Base-by-base conservation (phyloP, 2,888 invertebrate genomes). In the Rhynchonema sp. region DNA sequence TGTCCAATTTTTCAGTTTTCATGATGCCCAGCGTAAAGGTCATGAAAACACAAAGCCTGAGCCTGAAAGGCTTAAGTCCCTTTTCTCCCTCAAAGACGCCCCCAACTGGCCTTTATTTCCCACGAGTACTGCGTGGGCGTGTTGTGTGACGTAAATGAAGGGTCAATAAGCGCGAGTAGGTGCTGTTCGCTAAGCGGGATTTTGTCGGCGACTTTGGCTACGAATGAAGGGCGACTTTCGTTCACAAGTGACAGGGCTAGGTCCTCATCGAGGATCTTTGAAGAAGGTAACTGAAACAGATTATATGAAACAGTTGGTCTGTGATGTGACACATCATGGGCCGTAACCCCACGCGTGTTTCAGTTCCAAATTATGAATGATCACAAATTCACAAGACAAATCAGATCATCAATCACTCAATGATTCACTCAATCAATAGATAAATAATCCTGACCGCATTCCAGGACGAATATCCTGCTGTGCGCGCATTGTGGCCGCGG, bases 221-320 rank as follows among this genome's bases (percentile, higher is more conserved):
- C 29, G 52, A 49, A 61, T 22, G 54, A 52, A 30, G 60, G 58
- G n/a, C 58, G 57, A 22, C 60, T 58, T 46, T 62, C 30, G 68
- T 69, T 59, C 66, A 70, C 63, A 64, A 67, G 52, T 68, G 69
- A 60, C 66, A 66, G 61, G 69, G 67, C 30, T 65, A 64, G 62
- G 64, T 62, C 60, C 52, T 61, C 30, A 46, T 56, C 59, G 28
- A 46, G 23, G 59, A 55, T 55, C 62, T 49, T 49, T 23, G 59
- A 38, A 61, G 49, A 27, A 56, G 52, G 55, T 60, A 62, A 22
- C 62, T 57, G 25, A 57, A 57, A 29, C 3, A 56, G 9, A 13
- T 25, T 25, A 9, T 54, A 13, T 38, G n/a, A n/a, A n/a, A 38
- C 38, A 20, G 9, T 20, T 38, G 38, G 38, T 38, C 38, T 38